These are phyloP conservation scores for Cryptocheilus praepositus DNA, from an alignment of 2,888 invertebrate species.

Conservation along the genomic window DNA sequence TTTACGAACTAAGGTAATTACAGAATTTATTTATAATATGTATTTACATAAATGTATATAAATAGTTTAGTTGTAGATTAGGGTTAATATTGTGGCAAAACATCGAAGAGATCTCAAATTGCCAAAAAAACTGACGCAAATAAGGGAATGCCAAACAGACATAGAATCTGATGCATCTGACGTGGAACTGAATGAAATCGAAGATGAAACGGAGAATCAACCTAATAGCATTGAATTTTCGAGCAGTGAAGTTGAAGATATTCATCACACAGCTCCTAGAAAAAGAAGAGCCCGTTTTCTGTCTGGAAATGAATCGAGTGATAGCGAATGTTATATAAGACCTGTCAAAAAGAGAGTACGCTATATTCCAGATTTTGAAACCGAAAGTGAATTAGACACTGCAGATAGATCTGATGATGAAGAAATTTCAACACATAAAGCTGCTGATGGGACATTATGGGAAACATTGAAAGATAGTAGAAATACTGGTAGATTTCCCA, in stretches of 20 bases:
- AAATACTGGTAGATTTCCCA: too few relatives aligned
- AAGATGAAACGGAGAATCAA: constrained; percentile 8
- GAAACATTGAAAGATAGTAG: too few relatives aligned
- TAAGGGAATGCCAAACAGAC: constrained; percentile 1
- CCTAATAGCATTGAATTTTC: constrained; percentile 8
- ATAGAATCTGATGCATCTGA: constrained; percentile 11
- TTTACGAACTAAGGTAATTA: too few relatives aligned
- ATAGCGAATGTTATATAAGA: too few relatives aligned
- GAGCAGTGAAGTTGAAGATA: too few relatives aligned
- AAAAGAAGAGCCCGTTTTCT: background rate
- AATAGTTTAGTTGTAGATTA: constrained; percentile 2
- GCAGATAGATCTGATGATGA: background rate
- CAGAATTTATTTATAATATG: too few relatives aligned
- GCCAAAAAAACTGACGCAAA: constrained; percentile 10
- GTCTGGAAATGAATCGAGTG: too few relatives aligned
- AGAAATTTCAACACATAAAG: too few relatives aligned
- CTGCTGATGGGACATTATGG: too few relatives aligned
- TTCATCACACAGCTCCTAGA: too few relatives aligned
- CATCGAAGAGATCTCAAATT: constrained; percentile 7
- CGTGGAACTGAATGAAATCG: constrained; percentile 10
- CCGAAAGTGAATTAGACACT: background rate
- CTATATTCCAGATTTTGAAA: constrained; percentile 6
- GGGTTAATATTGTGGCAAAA: constrained; percentile 4
- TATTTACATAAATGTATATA: constrained; percentile 2
- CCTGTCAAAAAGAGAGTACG: constrained; percentile 12